Evolutionary conservation across 2,113 vertebrate species (phyloP), one percentile per base, ranked within the genome.

Genomic region (Lepisosteus osseus): DNA sequence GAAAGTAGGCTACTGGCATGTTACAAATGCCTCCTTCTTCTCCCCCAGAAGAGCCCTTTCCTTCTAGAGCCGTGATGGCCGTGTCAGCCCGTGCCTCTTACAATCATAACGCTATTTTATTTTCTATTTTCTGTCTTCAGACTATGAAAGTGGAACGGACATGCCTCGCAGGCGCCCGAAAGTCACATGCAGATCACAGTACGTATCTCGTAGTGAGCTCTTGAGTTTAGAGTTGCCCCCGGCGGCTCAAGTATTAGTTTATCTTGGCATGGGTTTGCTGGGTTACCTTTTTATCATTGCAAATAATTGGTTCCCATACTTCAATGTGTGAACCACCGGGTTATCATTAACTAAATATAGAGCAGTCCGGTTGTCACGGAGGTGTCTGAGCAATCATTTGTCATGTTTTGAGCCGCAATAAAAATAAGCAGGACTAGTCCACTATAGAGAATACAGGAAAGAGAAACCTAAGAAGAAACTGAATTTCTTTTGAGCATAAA

Each of bases 261-360:
- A 6, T 73, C 74, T 81, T 76, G 55, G 70, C 70, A 70, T 79
- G 82, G 44, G 79, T 74, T 77, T 15, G 1, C 51, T 42, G 3
- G 74, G 54, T 71, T 45, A 7, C 1, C 73, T 75, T 59, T 55
- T 11, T 75, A 75, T 80, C 77, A 47, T 17, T 67, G 56, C 5
- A 76, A 85, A 84, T 76, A 80, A 83, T 78, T 72, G 66, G 47
- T 73, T 81, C 40, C 81, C 74, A 17, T 68, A 0, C 14, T 78
- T 59, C 69, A 62, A 76, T 80, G 78, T 4, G 29, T 61, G 73
- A 82, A 78, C 74, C 76, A 73, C 70, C 79, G 74, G 76, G 79
- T 81, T 86, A 85, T 79, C 82, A 63, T 69, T 72, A 74, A 6
- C 83, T 83, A 82, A 56, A 79, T 84, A 64, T 77, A 88, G 73